Base-by-base conservation (phyloP, 2,888 invertebrate genomes). In the Psylliodes chrysocephalus region DNA sequence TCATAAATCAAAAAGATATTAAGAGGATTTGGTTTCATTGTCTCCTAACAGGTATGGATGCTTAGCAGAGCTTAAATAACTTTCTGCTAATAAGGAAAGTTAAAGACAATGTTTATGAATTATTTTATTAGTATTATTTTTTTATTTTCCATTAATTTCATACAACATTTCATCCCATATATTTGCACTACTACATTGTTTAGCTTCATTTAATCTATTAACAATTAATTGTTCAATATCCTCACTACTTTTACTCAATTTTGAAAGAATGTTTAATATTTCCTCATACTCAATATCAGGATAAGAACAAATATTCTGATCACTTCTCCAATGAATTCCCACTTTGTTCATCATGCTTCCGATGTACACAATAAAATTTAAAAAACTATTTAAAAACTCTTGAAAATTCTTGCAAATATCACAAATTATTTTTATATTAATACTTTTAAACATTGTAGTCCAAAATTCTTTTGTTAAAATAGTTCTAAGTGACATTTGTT, bases 271-370 rank as follows among this genome's bases (percentile, higher is more conserved):
- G 28, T 73, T 71, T 1, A 82, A 74, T 59, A 90, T 77, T 73
- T 87, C 84, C 0, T 82, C 78, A 75, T 86, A 86, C 63, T 82
- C 81, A 22, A 90, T 78, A 67, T 86, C 84, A 55, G 79, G 78
- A 70, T 78, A 82, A 62, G 79, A 68, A 22, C 75, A 78, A 47
- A 73, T 68, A 55, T 63, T 67, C 8, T 70, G 67, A 68, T 83
- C 75, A 40, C 75, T 75, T 8, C 74, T 69, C 85, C 85, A 86
- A 10, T 70, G 68, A 53, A 67, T 63, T n/a, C 77, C 71, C 18
- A 77, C 68, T 53, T 72, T 73, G 57, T 72, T 76, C 84, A 86
- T 84, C 75, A 80, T 83, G 33, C 82, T 79, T 17, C 84, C 84
- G 60, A 83, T 78, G 69, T 83, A 84, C 64, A 84, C 80, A 53